phyloP scores from a whole-genome alignment of 2,113 vertebrate genomes.

The Rissa tridactyla region DNA sequence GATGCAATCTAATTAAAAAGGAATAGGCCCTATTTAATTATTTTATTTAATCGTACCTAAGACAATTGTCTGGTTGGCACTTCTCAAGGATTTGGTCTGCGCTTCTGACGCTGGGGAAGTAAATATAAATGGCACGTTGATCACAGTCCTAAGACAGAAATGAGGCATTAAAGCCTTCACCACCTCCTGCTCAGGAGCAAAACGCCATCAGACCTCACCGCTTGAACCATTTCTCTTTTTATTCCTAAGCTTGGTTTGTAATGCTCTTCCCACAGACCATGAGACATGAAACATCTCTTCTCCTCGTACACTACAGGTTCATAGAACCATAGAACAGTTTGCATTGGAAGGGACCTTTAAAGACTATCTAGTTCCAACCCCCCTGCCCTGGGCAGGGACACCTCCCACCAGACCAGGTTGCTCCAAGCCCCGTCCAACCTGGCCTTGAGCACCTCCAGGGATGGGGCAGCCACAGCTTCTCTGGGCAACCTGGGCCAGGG shows the following conservation, averaged over 20 bases:
- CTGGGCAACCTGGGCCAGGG: neutral
- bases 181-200: neutral
- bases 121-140: neutral
- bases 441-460: neutral
- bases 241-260: neutral
- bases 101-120: neutral
- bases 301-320: neutral
- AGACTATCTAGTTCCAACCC: accelerated
- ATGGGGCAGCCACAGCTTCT: neutral
- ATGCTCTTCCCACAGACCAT: no score
- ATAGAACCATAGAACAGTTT: neutral
- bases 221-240: neutral
- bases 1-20: slow-evolving; percentile 36
- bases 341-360: neutral
- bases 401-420: accelerated
- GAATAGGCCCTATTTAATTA: neutral
- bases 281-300: neutral
- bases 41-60: neutral
- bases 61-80: neutral
- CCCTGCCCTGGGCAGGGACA: neutral
- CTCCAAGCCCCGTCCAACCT: neutral
- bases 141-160: neutral
- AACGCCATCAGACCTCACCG: neutral
- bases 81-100: neutral
- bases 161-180: neutral